Evolutionary conservation across 1,140 invertebrate genomes (phyloP).

Genomic region (Caenorhabditis briggsae): DNA sequence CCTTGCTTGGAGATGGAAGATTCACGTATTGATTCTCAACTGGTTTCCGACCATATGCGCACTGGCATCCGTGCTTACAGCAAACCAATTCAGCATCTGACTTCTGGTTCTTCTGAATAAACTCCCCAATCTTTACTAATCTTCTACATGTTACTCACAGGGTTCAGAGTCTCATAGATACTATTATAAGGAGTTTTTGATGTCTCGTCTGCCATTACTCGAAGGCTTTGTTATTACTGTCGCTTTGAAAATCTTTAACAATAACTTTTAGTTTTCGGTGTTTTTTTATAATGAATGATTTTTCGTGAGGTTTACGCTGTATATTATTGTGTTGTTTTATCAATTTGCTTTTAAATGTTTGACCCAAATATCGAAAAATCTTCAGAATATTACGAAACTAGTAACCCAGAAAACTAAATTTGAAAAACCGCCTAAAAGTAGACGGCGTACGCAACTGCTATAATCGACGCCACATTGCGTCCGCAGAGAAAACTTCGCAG

Average conservation of each 20-base stretch:
- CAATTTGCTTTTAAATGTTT: no score
- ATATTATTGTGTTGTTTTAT: background rate
- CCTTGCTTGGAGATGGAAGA: background rate
- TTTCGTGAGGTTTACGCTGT: background rate
- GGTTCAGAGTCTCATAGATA: conserved; percentile 18
- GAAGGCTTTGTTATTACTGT: background rate
- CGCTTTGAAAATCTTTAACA: no score
- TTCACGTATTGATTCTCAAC: conserved; percentile 11
- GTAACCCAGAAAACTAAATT: background rate
- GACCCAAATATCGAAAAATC: no score
- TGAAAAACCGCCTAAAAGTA: background rate
- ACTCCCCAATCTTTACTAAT: background rate
- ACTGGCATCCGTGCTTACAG: conserved; percentile 16
- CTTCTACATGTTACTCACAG: background rate
- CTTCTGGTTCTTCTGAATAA: conserved; percentile 14
- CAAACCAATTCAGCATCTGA: background rate
- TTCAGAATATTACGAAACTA: no score
- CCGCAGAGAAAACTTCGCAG: background rate
- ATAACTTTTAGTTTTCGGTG: background rate
- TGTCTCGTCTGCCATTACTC: background rate
- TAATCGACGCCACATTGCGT: background rate
- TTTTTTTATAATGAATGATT: background rate
- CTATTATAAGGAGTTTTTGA: conserved; percentile 34
- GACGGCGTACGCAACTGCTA: background rate
- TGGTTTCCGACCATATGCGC: conserved; percentile 6